A percentile compares a stretch with the other conserved stretches of the same genome.
phyloP scores from a whole-genome alignment of 2,888 invertebrate species.

The Xestia rhomboidea region DNA sequence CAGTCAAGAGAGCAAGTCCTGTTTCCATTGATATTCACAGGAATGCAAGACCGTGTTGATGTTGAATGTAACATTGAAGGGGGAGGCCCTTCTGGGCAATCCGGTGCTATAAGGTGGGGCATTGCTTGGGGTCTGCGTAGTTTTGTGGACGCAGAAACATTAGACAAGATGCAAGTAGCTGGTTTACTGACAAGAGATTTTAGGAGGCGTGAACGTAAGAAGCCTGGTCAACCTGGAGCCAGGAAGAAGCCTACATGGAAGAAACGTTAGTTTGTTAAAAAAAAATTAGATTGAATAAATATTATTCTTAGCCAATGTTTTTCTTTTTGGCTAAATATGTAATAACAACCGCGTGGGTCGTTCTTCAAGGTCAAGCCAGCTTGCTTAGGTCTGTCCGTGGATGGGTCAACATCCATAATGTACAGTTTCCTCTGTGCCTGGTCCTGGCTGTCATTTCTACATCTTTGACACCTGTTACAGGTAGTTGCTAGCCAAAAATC shows the following conservation, averaged over 20 bases:
- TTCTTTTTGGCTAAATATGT: neutral
- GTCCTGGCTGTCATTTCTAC: no score
- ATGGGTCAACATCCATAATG: neutral
- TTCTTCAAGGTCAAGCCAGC: no score
- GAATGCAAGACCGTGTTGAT: constrained; percentile 94
- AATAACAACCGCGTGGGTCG: no score
- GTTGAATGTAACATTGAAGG: constrained; percentile 94
- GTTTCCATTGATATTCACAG: constrained; percentile 96
- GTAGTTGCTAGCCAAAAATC: no score
- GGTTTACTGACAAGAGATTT: constrained; percentile 96
- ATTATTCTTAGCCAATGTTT: constrained; percentile 16
- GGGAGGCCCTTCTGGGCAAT: constrained; percentile 95
- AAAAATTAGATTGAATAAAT: constrained; percentile 45
- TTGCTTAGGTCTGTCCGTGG: neutral
- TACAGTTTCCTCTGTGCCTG: neutral
- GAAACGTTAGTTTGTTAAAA: constrained; percentile 92
- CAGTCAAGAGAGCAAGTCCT: constrained; percentile 95
- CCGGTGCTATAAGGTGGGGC: constrained; percentile 97
- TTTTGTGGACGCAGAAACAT: constrained; percentile 94
- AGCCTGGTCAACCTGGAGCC: constrained; percentile 97
- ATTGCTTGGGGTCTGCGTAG: constrained; percentile 95
- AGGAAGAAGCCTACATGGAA: constrained; percentile 98
- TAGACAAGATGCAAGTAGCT: constrained; percentile 96
- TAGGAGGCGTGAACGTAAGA: constrained; percentile 96
- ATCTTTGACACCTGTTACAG: no score